Evolutionary conservation across 2,113 vertebrate genomes (phyloP).

Genomic region (Ondatra zibethicus): DNA sequence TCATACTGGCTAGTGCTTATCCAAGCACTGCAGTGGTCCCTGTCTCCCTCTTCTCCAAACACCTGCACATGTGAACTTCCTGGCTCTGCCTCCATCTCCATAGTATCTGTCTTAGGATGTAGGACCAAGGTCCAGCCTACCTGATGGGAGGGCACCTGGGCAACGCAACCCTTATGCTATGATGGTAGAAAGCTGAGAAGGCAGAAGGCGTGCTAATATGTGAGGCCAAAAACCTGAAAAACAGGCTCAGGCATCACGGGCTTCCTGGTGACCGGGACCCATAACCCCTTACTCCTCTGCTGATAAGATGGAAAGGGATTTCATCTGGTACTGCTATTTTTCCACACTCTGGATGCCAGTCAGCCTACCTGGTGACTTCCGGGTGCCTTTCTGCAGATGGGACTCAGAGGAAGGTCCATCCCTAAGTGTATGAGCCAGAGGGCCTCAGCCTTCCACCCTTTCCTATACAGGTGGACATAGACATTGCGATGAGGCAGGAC

Average conservation of each 20-base stretch:
- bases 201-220: background rate
- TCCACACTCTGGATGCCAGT: background rate
- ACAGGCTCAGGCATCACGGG: background rate
- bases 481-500: accelerated
- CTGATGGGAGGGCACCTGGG: background rate
- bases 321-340: background rate
- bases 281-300: background rate
- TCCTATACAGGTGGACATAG: background rate
- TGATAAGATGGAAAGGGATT: background rate
- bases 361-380: background rate
- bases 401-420: background rate
- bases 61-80: background rate
- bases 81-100: background rate
- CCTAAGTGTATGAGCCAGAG: too few species aligned
- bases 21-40: background rate
- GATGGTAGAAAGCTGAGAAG: background rate
- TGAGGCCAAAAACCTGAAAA: background rate
- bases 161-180: background rate
- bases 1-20: background rate
- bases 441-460: background rate
- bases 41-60: background rate
- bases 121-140: too few species aligned
- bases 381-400: background rate
- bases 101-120: accelerated
- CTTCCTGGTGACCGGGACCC: background rate